These are phyloP conservation scores for Brachyhypopomus occidentalis DNA, from an alignment of 2,113 vertebrate species.

Conservation along the genomic window DNA sequence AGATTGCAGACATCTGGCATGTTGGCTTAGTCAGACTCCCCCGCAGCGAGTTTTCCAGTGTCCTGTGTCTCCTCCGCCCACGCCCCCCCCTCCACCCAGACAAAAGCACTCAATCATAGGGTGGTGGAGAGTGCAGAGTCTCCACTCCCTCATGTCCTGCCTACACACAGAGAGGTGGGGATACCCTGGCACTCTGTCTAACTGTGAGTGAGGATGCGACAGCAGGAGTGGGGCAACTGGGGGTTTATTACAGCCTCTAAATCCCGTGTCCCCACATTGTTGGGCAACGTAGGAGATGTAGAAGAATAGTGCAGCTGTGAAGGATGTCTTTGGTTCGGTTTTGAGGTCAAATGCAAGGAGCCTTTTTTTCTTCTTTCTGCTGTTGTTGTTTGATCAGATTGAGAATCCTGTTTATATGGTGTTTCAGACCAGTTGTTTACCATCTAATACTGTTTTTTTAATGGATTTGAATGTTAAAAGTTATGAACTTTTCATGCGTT, in stretches of 20 bases:
- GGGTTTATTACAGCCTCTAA: constrained; percentile 46
- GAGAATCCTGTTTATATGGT: too few species aligned
- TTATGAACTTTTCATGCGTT: too few species aligned
- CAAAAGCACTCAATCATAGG: constrained; percentile 57
- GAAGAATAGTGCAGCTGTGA: constrained; percentile 33
- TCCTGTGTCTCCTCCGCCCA: neutral
- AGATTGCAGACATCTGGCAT: constrained; percentile 57
- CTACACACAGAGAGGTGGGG: constrained; percentile 18
- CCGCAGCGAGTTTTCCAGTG: constrained; percentile 25
- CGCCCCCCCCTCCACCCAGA: constrained; percentile 4
- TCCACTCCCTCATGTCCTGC: constrained; percentile 41
- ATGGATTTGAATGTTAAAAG: too few species aligned
- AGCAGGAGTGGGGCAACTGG: neutral
- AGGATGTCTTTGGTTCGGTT: neutral
- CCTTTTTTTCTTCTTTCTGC: neutral
- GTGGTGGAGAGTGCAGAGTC: neutral
- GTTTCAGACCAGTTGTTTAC: too few species aligned
- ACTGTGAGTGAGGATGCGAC: constrained; percentile 10
- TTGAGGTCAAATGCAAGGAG: neutral
- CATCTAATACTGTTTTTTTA: too few species aligned
- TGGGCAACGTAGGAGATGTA: neutral
- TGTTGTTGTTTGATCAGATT: too few species aligned
- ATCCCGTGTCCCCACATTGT: constrained; percentile 41
- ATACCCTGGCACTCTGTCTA: neutral
- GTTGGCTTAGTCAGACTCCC: constrained; percentile 5